These are phyloP conservation scores for Alviniconcha strummeri DNA, from an alignment of 2,888 invertebrate species.

Conservation along the genomic window DNA sequence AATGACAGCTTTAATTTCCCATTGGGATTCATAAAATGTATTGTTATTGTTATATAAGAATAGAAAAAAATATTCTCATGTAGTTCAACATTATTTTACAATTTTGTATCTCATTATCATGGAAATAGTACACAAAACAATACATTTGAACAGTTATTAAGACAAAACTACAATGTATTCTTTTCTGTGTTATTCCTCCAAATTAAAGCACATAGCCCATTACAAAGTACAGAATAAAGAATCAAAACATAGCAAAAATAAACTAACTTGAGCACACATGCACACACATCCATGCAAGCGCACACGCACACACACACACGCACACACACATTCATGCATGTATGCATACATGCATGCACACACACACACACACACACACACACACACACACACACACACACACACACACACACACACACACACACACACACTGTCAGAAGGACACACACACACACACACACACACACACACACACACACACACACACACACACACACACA, in stretches of 20 bases:
- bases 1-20: too few relatives aligned
- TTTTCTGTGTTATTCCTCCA: not conserved
- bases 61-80: too few relatives aligned
- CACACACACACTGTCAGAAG: not conserved
- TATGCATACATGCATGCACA: not conserved
- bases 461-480: not conserved
- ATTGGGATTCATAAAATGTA: too few relatives aligned
- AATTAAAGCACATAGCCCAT: not conserved
- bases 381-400: not conserved
- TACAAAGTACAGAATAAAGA: too few relatives aligned
- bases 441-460: not conserved
- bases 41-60: too few relatives aligned
- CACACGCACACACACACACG: not conserved
- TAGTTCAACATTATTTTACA: too few relatives aligned
- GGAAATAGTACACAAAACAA: too few relatives aligned
- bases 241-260: not conserved
- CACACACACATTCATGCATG: not conserved
- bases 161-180: not conserved
- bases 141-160: too few relatives aligned
- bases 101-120: too few relatives aligned
- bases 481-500: conserved; percentile 1
- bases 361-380: not conserved
- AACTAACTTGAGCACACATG: not conserved
- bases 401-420: not conserved
- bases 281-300: not conserved